These are phyloP conservation scores for Pedetes capensis DNA, from an alignment of 2,113 vertebrate species.

Conservation along the genomic window DNA sequence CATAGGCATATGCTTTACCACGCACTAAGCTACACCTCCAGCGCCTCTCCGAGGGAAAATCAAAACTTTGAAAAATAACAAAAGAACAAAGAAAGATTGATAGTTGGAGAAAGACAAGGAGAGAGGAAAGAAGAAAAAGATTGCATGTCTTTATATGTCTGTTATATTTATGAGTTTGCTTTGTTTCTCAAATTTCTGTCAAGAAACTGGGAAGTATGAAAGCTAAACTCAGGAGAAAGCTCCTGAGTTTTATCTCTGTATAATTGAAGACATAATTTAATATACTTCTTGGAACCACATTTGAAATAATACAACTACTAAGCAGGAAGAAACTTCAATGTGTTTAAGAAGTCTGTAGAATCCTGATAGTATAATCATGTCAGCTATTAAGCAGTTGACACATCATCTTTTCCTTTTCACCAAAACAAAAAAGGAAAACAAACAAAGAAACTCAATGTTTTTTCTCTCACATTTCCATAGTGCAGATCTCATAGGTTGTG, in stretches of 20 bases:
- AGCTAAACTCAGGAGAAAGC: neutral
- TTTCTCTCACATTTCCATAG: conserved; percentile 65
- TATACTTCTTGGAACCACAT: neutral
- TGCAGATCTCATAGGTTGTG: conserved; percentile 49
- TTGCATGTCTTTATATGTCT: neutral
- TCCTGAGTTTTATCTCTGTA: neutral
- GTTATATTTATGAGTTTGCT: neutral
- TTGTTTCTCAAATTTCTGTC: neutral
- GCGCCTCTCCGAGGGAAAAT: conserved; percentile 52
- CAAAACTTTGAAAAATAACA: conserved; percentile 70
- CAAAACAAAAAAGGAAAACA: neutral
- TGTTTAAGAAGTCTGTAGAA: neutral
- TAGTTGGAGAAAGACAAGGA: neutral
- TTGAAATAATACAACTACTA: neutral
- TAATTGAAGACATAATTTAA: conserved; percentile 5
- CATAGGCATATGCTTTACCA: too few species aligned
- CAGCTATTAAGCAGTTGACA: neutral
- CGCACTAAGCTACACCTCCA: neutral
- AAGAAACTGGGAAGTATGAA: neutral
- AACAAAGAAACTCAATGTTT: neutral
- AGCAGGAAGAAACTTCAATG: neutral
- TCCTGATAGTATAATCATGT: neutral
- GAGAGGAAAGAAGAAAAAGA: neutral
- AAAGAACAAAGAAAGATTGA: conserved; percentile 56
- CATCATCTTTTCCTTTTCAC: neutral